Evolutionary conservation across 1,140 invertebrate species (phyloP).

Genomic region (Papilio xuthus): DNA sequence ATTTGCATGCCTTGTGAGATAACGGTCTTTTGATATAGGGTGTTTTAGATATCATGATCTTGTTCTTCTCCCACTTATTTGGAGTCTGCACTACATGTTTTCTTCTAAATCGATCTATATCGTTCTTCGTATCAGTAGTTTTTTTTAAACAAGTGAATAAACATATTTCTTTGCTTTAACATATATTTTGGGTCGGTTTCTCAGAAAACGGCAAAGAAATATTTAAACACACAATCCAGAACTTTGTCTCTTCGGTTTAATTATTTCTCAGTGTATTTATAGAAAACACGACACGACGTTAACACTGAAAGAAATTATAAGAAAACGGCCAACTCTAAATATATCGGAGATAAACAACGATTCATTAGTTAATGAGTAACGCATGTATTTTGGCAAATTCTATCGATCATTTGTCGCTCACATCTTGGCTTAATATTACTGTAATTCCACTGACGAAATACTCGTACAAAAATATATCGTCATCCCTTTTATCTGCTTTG

Average conservation of each 20-base stretch:
- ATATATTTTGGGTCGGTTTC: no score
- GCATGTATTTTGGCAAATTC: slow-evolving; percentile 13
- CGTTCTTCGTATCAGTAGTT: no score
- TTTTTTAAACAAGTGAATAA: no score
- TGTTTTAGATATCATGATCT: not conserved
- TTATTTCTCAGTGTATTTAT: slow-evolving; percentile 5
- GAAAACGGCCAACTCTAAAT: slow-evolving; percentile 36
- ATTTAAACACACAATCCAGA: no score
- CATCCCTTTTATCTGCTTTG: no score
- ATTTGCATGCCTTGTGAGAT: not conserved
- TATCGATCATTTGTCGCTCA: slow-evolving; percentile 26
- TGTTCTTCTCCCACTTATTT: no score
- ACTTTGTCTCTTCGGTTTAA: not conserved
- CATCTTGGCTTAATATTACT: not conserved
- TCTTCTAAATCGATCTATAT: no score
- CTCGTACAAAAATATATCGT: not conserved
- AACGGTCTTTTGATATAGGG: not conserved
- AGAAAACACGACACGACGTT: not conserved
- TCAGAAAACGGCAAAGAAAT: no score
- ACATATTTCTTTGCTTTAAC: no score
- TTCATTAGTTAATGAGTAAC: slow-evolving; percentile 35
- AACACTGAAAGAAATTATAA: slow-evolving; percentile 34
- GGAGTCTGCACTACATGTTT: no score
- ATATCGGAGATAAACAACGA: slow-evolving; percentile 24
- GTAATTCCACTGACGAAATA: no score